Conservation (phyloP, 1,140 invertebrate genomes). For the Dendrolimus punctatus region DNA sequence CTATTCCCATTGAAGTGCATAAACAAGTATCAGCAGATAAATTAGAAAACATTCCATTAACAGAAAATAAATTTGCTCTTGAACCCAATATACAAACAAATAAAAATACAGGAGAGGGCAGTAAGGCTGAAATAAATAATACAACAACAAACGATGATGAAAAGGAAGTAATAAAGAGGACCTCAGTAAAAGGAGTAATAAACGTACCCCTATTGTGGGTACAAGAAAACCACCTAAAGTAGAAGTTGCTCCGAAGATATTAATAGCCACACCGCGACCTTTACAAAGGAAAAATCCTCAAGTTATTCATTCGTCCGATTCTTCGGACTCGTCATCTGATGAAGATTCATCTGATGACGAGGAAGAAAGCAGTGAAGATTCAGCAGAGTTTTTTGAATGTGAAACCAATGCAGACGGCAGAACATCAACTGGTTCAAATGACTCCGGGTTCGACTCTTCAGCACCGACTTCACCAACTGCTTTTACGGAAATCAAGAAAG, state of each 20-base stretch:
- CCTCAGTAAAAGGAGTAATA: slow-evolving; percentile 7
- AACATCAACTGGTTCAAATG: slow-evolving; percentile 74
- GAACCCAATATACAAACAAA: slow-evolving; percentile 13
- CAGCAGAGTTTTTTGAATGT: slow-evolving; percentile 62
- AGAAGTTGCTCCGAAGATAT: slow-evolving; percentile 66
- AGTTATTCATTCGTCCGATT: slow-evolving; percentile 54
- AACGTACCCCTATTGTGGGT: slow-evolving; percentile 11
- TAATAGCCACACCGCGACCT: slow-evolving; percentile 74
- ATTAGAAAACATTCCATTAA: slow-evolving; percentile 34
- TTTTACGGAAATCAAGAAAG: slow-evolving; percentile 64
- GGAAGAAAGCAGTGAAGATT: slow-evolving; percentile 52
- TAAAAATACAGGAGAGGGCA: slow-evolving; percentile 16
- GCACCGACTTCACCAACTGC: slow-evolving; percentile 66
- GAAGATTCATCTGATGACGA: slow-evolving; percentile 47
- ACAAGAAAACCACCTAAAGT: slow-evolving; percentile 62
- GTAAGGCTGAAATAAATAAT: slow-evolving; percentile 20
- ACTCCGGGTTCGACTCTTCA: slow-evolving; percentile 75
- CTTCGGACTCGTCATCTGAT: slow-evolving; percentile 54
- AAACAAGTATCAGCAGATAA: slow-evolving; percentile 14
- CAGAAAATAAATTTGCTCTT: slow-evolving; percentile 12
- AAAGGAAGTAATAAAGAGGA: slow-evolving; percentile 11
- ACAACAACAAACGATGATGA: slow-evolving; percentile 17
- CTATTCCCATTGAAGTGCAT: no score
- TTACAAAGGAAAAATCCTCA: slow-evolving; percentile 68
- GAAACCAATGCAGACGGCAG: slow-evolving; percentile 66